Evolutionary conservation across 2,888 invertebrate genomes (phyloP), one percentile per base, ranked within the genome.

Genomic region (Tinea trinotella): DNA sequence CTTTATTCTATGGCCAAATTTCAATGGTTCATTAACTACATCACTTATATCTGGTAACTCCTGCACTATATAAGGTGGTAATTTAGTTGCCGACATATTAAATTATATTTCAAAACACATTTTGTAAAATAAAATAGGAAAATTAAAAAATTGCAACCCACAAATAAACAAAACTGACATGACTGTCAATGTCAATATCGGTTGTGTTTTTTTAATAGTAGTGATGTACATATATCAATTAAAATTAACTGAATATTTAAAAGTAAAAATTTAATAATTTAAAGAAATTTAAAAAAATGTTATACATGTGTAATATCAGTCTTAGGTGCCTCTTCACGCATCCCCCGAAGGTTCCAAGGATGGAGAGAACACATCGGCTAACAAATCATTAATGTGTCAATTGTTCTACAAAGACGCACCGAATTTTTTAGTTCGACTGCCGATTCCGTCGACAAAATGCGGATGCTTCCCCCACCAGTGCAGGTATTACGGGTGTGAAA

Each of bases 1-100:
- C 89, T 92, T 93, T 66, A 93, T 91, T 52, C 93, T 88, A 67
- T 91, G 91, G 59, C 91, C 90, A 70, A 88, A 88, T 71, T 88
- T 85, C 61, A 92, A 78, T 1, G 91, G 91, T 67, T 87, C 88
- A 60, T 87, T 86, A 59, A 91, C 85, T 57, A 79, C 78, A 61
- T 86, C 80, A 50, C 90, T 89, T 61, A 91, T 83, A 71, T 89
- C 85, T 60, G 87, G 80, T 60, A 88, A 83, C 63, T 89, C 88
- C 59, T 87, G 84, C 54, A 90, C 70, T 59, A 89, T 71, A 61
- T 85, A 88, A 19, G 80, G 79, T 54, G 82, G 74, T 58, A 75
- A 62, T 62, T 71, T 72, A n/a, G 57, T 59, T 55, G 59, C 62
- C 66, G 77, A 71, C 84, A 83, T 83, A 40, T 5, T 40, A 40